These are phyloP conservation scores for Oenanthe oenanthe DNA, from an alignment of 2,113 vertebrate genomes.

Conservation along the genomic window DNA sequence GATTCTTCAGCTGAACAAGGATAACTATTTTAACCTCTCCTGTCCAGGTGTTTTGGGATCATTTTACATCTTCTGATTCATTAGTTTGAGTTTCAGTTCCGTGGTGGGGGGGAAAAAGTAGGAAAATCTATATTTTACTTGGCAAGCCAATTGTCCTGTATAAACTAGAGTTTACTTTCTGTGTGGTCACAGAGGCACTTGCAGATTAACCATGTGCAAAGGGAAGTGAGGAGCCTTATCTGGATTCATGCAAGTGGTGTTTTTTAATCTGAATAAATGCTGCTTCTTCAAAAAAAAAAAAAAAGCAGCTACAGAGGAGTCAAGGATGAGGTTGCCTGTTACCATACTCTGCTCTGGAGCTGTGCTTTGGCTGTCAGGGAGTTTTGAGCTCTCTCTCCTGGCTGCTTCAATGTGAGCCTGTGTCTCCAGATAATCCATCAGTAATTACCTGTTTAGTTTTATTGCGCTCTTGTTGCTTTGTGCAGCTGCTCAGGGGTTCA, in stretches of 20 bases:
- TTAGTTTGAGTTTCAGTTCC: neutral
- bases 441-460: conserved; percentile 17
- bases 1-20: neutral
- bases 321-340: neutral
- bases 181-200: neutral
- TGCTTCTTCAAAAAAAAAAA: neutral
- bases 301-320: neutral
- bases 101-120: neutral
- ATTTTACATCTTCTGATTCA: neutral
- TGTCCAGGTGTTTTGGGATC: neutral
- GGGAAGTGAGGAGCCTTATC: neutral
- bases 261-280: neutral
- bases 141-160: neutral
- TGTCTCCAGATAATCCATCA: neutral
- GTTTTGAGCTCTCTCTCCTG: neutral
- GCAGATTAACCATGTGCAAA: neutral
- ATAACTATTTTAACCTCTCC: neutral
- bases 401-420: neutral
- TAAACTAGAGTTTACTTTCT: neutral
- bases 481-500: neutral
- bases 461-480: neutral
- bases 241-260: neutral
- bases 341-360: neutral
- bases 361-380: neutral
- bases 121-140: neutral